phyloP scores from a whole-genome alignment of 2,888 invertebrate genomes.

The Monoplex corrugatus region DNA sequence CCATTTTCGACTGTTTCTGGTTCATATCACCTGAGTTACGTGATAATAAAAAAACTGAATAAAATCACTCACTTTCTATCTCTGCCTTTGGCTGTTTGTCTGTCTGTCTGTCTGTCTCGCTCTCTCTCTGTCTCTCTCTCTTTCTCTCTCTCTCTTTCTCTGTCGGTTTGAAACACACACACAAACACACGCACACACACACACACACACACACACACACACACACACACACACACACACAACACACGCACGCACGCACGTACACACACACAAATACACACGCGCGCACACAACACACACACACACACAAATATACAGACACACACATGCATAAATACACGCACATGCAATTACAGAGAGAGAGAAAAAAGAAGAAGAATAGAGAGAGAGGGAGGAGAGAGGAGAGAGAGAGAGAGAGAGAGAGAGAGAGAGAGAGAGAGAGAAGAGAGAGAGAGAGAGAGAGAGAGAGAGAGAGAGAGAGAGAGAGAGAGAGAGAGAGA shows the following conservation, averaged over 20 bases:
- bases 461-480: not conserved
- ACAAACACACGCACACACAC: not conserved
- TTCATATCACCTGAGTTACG: no score
- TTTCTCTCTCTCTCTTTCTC: not conserved
- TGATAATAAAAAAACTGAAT: no score
- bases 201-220: not conserved
- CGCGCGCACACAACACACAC: not conserved
- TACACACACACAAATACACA: not conserved
- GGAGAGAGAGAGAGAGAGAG: not conserved
- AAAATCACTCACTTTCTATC: no score
- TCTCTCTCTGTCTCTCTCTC: no score
- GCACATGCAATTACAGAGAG: not conserved
- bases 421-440: not conserved
- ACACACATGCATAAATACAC: not conserved
- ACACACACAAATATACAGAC: not conserved
- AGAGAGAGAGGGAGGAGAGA: slow-evolving; percentile 14
- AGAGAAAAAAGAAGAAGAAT: not conserved
- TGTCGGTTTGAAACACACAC: not conserved
- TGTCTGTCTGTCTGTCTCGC: no score
- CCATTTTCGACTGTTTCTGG: not conserved
- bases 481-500: not conserved
- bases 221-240: not conserved
- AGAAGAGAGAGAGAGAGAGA: not conserved
- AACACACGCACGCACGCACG: not conserved
- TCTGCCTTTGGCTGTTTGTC: no score